Base-by-base conservation (phyloP, 2,113 vertebrate species). In the Ictalurus punctatus region DNA sequence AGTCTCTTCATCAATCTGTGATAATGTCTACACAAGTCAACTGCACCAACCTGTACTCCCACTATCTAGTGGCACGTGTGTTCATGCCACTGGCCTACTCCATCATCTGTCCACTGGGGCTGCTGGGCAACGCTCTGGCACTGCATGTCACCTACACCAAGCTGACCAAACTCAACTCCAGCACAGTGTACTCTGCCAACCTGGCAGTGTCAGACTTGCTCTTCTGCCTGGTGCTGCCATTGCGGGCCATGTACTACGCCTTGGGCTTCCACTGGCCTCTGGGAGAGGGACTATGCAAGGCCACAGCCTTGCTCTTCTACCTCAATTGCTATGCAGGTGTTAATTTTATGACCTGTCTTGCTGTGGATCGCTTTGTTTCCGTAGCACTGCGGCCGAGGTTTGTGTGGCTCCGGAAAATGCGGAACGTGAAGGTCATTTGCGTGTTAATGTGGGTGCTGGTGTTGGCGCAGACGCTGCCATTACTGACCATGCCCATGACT, bases 261-360 rank as follows among this genome's bases (percentile, higher is more conserved):
- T 2, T 94, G 91, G 97, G 98, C 52, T 99, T 99, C 89, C 91
- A 99, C 94, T 99, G 98, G 98, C 95, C 93, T 0, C 87, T 99
- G 0, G 96, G 97, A 0, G 98, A 99, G 61, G 74, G 1, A 0
- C 0, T 97, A 4, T 99, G 98, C 12, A 96, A 97, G 89, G 87
- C 97, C 89, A 97, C 94, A 0, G 96, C 96, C 1, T 91, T 99
- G 16, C 19, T 98, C 63, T 99, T 99, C 93, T 99, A 99, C 25
- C 95, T 99, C 83, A 99, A 99, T 94, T 98, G 97, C 14, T 99
- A 99, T 0, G 97, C 98, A 0, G 97, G 98, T 0, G 98, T 99
- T 16, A 98, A 98, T 92, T 99, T 99, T 93, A 99, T 99, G 98
- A 98, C 97, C 0, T 99, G 97, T 90, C 94, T 99, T 86, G 98